phyloP scores from a whole-genome alignment of 92 coral and sea anemone species.

The Diadumene lineata region DNA sequence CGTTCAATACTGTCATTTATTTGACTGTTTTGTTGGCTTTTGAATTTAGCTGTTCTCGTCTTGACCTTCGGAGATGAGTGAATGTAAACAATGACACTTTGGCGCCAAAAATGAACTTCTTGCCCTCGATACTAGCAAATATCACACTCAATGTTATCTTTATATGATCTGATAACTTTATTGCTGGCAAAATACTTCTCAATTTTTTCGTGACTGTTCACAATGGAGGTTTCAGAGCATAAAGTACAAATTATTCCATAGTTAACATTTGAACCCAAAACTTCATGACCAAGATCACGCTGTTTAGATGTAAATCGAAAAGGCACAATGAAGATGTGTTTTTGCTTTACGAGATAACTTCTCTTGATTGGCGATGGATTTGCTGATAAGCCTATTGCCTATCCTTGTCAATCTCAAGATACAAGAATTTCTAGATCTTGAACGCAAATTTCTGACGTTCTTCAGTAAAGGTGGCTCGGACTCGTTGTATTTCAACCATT shows the following conservation, averaged over 20 bases:
- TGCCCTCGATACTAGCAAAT: neutral
- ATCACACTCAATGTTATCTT: neutral
- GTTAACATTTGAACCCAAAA: constrained; percentile 5
- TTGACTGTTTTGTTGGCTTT: neutral
- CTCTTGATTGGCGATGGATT: neutral
- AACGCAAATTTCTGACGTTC: neutral
- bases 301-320: neutral
- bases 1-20: constrained; percentile 6
- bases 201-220: neutral
- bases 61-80: no score
- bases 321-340: constrained; percentile 3
- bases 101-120: constrained; percentile 25
- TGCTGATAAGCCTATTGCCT: neutral
- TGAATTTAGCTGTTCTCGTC: no score
- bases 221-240: neutral
- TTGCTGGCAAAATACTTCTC: no score
- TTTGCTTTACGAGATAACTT: neutral
- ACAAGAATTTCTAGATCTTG: neutral
- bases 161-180: neutral
- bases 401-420: neutral
- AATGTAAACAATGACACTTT: constrained; percentile 18
- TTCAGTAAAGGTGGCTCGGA: no score
- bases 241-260: neutral
- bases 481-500: no score
- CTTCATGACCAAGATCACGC: neutral